Percentiles rank a stretch among this genome's conserved stretches.
These are phyloP conservation scores for Brachirus orientalis DNA, from an alignment of 2,113 vertebrate genomes.

Conservation along the genomic window DNA sequence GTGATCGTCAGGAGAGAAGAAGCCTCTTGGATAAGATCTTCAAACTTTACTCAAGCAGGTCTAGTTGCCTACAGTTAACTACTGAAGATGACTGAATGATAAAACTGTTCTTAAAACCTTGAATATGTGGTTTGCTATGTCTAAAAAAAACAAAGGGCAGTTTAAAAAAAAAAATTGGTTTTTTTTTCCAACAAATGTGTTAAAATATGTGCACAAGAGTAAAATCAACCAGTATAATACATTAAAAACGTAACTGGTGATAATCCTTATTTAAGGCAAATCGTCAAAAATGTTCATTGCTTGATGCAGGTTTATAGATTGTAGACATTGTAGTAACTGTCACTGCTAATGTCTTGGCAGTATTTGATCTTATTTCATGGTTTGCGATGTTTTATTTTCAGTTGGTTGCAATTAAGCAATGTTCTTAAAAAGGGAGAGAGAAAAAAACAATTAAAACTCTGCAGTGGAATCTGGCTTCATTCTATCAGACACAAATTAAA, in stretches of 20 bases:
- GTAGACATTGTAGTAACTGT: background rate
- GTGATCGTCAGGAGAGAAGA: too few species aligned
- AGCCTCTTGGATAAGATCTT: too few species aligned
- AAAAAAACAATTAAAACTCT: constrained; percentile 12
- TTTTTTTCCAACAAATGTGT: too few species aligned
- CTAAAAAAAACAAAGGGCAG: too few species aligned
- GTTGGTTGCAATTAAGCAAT: constrained; percentile 14
- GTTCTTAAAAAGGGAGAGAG: constrained; percentile 21
- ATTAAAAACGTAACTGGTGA: constrained; percentile 22
- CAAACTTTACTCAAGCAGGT: too few species aligned
- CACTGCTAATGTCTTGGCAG: background rate
- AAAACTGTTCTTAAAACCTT: too few species aligned
- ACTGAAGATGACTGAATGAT: too few species aligned
- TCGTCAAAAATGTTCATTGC: constrained; percentile 25
- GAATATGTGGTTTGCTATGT: too few species aligned
- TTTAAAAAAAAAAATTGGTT: too few species aligned
- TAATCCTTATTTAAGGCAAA: constrained; percentile 61
- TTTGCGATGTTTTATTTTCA: constrained; percentile 24
- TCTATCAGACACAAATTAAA: constrained; percentile 15
- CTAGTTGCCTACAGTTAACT: too few species aligned
- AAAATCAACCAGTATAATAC: constrained; percentile 2
- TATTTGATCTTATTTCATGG: constrained; percentile 23
- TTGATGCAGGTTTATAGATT: constrained; percentile 6
- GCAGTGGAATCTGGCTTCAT: constrained; percentile 10
- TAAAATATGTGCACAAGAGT: background rate